These are phyloP conservation scores for Ophioninae sp. DNA, from an alignment of 2,888 invertebrate genomes.

Conservation along the genomic window DNA sequence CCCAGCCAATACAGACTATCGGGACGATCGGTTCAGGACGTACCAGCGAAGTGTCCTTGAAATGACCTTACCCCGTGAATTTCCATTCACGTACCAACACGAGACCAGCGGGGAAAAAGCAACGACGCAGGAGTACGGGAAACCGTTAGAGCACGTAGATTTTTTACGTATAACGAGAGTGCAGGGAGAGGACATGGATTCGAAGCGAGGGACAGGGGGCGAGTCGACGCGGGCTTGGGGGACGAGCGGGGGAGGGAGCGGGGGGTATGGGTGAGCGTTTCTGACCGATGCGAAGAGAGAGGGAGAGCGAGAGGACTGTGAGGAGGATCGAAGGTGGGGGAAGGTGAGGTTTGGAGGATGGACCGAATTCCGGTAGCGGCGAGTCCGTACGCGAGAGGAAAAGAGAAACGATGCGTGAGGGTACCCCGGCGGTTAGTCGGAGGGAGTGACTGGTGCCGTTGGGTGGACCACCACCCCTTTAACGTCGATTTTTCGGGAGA, in stretches of 20 bases:
- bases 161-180: constrained; percentile 70
- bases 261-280: constrained; percentile 42
- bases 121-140: constrained; percentile 25
- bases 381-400: constrained; percentile 63
- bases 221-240: not conserved
- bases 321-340: constrained; percentile 56
- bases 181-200: constrained; percentile 72
- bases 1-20: not conserved
- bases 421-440: constrained; percentile 64
- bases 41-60: not conserved
- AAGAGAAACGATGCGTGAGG: constrained; percentile 63
- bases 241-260: no score
- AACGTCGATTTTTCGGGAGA: constrained; percentile 79
- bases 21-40: not conserved
- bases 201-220: constrained; percentile 61
- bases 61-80: not conserved
- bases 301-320: constrained; percentile 7
- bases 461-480: constrained; percentile 73
- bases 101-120: constrained; percentile 54
- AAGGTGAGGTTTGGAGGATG: constrained; percentile 48
- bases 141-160: constrained; percentile 62
- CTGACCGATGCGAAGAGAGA: constrained; percentile 37
- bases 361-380: constrained; percentile 48
- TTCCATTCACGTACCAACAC: constrained; percentile 24
- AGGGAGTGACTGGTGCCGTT: constrained; percentile 58